phyloP scores from a whole-genome alignment of 2,888 invertebrate genomes.

The Aquatica leii region DNA sequence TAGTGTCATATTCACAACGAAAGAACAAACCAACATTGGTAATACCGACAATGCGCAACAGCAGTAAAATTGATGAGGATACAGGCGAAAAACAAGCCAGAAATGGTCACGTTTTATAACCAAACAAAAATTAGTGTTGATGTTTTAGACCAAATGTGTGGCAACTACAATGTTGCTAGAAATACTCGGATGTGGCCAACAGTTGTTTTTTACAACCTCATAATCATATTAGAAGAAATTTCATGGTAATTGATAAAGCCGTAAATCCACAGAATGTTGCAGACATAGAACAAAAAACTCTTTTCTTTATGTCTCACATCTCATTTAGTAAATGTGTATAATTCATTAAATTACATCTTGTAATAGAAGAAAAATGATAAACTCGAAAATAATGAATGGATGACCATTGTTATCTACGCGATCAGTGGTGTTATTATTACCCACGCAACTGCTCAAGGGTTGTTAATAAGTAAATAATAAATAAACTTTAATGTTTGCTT shows the following conservation, averaged over 20 bases:
- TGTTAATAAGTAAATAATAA: too few relatives aligned
- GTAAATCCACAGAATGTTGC: background rate
- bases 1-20: slow-evolving; percentile 4
- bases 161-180: slow-evolving; percentile 1
- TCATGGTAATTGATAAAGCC: background rate
- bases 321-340: background rate
- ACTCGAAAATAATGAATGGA: background rate
- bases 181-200: background rate
- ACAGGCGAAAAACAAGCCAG: too few relatives aligned
- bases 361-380: background rate
- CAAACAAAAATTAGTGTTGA: background rate
- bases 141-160: too few relatives aligned
- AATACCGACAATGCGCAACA: background rate
- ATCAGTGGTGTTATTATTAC: too few relatives aligned
- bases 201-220: background rate
- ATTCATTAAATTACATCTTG: too few relatives aligned
- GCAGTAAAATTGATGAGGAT: background rate
- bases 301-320: background rate
- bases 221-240: background rate
- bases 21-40: slow-evolving; percentile 1
- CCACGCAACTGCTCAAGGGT: background rate
- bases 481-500: too few relatives aligned
- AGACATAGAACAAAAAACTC: background rate
- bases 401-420: background rate
- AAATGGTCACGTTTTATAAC: slow-evolving; percentile 1